These are phyloP conservation scores for Penaeus indicus DNA, from an alignment of 1,140 invertebrate genomes.

Conservation along the genomic window DNA sequence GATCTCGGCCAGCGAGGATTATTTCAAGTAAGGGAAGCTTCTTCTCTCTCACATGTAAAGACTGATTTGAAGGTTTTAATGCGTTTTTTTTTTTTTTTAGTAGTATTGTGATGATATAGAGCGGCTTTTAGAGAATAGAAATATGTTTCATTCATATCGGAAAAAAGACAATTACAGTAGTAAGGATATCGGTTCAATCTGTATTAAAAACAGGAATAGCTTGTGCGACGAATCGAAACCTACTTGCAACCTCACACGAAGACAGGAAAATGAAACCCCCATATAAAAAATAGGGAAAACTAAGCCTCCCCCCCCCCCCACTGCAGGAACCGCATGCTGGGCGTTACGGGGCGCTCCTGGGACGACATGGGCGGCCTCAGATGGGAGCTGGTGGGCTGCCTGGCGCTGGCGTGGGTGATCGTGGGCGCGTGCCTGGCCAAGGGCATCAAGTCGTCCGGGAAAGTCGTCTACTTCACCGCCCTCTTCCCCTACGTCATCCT, in stretches of 20 bases:
- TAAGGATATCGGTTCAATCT: no score
- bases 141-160: no score
- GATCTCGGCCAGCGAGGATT: slow-evolving; percentile 87
- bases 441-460: slow-evolving; percentile 97
- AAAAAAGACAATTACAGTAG: no score
- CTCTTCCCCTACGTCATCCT: slow-evolving; percentile 93
- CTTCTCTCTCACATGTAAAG: no score
- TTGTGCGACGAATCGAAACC: no score
- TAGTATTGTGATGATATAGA: no score
- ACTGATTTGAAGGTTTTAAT: no score
- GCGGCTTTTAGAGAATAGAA: no score
- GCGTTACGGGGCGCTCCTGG: slow-evolving; percentile 79
- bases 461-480: slow-evolving; percentile 97
- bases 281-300: neutral
- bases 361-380: slow-evolving; percentile 89
- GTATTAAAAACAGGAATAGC: no score
- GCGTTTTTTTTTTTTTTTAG: no score
- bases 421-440: slow-evolving; percentile 97
- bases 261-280: no score
- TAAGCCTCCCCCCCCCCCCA: neutral
- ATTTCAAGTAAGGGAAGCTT: slow-evolving; percentile 86
- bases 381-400: slow-evolving; percentile 90
- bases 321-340: slow-evolving; percentile 58
- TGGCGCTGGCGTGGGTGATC: slow-evolving; percentile 91
- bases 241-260: no score